Percentiles rank a stretch among this genome's conserved stretches.
phyloP scores from a whole-genome alignment of 2,113 vertebrate genomes.

The Chaetura pelagica region DNA sequence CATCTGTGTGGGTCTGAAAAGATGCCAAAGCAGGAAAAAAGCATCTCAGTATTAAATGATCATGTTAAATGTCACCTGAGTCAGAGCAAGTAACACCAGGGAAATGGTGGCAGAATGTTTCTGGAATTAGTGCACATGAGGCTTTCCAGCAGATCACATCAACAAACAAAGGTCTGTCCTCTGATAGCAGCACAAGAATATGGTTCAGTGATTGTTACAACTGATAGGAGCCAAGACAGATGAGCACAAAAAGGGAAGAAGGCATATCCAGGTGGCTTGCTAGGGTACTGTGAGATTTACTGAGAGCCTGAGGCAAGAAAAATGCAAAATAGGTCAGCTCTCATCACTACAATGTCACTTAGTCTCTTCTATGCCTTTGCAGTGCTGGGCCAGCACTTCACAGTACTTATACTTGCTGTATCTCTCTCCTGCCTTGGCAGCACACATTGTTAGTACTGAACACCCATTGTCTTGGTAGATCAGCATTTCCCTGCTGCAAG shows the following conservation, averaged over 20 bases:
- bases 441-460: neutral
- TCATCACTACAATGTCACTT: neutral
- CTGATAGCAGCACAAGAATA: neutral
- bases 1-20: neutral
- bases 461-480: neutral
- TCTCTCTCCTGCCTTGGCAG: neutral
- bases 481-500: neutral
- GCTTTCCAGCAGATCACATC: neutral
- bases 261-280: neutral
- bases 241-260: neutral
- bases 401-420: neutral
- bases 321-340: neutral
- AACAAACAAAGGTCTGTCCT: neutral
- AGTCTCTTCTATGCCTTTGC: neutral
- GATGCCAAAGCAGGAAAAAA: neutral
- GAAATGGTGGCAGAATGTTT: neutral
- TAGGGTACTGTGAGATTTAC: neutral
- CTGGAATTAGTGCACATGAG: neutral
- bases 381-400: neutral
- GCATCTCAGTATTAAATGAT: rapidly evolving
- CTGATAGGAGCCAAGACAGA: neutral
- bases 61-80: neutral
- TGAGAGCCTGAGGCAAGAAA: neutral
- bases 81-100: neutral
- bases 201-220: neutral